These are phyloP conservation scores for Electrona antarctica DNA, from an alignment of 2,113 vertebrate species.

Conservation along the genomic window DNA sequence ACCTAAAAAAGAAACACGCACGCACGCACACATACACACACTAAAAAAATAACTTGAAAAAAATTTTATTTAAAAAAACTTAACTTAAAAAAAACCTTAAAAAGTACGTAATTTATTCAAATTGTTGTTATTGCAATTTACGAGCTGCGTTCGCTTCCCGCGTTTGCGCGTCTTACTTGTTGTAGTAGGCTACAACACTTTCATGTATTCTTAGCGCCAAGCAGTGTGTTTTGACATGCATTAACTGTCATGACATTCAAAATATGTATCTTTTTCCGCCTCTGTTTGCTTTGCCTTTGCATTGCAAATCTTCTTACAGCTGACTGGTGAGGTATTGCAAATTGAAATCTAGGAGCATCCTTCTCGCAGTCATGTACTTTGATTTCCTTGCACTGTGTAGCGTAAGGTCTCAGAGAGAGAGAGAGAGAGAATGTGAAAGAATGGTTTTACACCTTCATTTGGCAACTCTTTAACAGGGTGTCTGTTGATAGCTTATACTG, in stretches of 20 bases:
- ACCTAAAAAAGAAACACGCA: too few species aligned
- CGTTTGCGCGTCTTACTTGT: too few species aligned
- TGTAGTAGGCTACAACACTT: background rate
- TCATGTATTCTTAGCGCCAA: background rate
- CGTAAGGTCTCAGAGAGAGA: slow-evolving; percentile 29
- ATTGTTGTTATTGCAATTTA: too few species aligned
- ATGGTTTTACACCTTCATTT: slow-evolving; percentile 49
- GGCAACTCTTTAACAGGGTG: slow-evolving; percentile 46
- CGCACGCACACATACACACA: too few species aligned
- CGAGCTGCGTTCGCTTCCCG: too few species aligned
- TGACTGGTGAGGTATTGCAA: slow-evolving; percentile 41
- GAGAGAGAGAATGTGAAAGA: slow-evolving; percentile 34
- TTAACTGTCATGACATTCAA: slow-evolving; percentile 17
- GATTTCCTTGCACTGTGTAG: slow-evolving; percentile 47
- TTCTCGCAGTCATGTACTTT: slow-evolving; percentile 44
- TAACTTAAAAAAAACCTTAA: too few species aligned
- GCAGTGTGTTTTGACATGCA: slow-evolving; percentile 13
- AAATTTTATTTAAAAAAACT: too few species aligned
- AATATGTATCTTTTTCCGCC: slow-evolving; percentile 26
- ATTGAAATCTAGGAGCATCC: slow-evolving; percentile 31
- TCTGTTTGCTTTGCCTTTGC: slow-evolving; percentile 41
- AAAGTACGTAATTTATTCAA: too few species aligned
- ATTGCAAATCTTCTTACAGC: slow-evolving; percentile 31
- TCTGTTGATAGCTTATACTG: slow-evolving; percentile 22
- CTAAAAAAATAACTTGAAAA: too few species aligned